A percentile compares a stretch with the other conserved stretches of the same genome.
Conservation (phyloP, 2,113 vertebrate genomes). For the Cinclus mexicanus region DNA sequence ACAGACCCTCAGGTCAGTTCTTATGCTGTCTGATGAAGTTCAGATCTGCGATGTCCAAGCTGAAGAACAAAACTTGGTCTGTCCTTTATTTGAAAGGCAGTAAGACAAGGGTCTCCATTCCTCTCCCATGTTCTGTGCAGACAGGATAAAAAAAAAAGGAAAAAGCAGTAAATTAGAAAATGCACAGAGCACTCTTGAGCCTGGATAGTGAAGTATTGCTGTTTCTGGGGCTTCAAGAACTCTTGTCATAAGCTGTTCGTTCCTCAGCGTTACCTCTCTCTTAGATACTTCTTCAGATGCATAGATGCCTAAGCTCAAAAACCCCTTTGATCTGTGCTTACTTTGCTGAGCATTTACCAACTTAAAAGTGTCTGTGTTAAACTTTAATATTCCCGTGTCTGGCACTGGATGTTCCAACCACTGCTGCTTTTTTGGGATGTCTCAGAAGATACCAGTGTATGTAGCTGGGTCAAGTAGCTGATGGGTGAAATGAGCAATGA, state of each 20-base stretch:
- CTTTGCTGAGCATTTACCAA: conserved; percentile 31
- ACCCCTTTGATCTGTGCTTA: conserved; percentile 21
- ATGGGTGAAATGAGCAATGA: not conserved
- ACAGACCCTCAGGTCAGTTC: not conserved
- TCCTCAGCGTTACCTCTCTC: not conserved
- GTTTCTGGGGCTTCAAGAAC: conserved; percentile 2
- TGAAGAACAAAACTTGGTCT: not conserved
- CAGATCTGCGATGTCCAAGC: not conserved
- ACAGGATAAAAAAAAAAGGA: not conserved
- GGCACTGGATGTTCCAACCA: conserved; percentile 25
- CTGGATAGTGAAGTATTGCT: not conserved
- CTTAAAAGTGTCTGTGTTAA: conserved; percentile 42
- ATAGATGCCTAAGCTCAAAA: not conserved
- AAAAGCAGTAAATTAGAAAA: not conserved
- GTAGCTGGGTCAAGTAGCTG: conserved; percentile 45
- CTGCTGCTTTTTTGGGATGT: conserved; percentile 56
- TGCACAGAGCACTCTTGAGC: not conserved
- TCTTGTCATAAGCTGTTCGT: not conserved
- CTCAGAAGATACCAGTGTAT: not conserved
- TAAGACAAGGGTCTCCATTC: not conserved
- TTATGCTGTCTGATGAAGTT: not conserved
- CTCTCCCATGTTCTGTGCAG: not conserved
- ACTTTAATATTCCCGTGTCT: conserved; percentile 50
- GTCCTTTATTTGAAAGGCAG: not conserved
- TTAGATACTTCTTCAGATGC: conserved; percentile 4